A percentile compares a stretch with the other conserved stretches of the same genome.
Evolutionary conservation across 2,888 invertebrate species (phyloP).

Genomic region (Drosophila falleni): DNA sequence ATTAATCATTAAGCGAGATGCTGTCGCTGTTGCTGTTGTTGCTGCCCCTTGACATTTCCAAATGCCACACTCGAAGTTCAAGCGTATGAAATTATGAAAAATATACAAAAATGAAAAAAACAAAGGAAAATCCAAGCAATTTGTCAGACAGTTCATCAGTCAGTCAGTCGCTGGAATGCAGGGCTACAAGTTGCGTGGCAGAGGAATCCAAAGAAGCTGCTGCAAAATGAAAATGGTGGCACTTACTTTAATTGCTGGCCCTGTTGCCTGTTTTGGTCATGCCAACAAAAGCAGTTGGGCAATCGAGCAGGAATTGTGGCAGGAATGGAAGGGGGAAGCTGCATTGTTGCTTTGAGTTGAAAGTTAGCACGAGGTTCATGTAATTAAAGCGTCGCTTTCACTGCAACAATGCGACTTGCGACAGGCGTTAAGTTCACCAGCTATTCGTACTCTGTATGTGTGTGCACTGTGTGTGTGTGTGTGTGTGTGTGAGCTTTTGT

Average conservation of each 20-base stretch:
- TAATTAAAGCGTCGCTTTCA: slow-evolving; percentile 73
- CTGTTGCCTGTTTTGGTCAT: slow-evolving; percentile 13
- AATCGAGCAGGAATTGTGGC: neutral
- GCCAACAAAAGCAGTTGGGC: slow-evolving; percentile 43
- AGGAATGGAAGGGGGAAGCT: neutral
- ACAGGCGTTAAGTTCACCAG: slow-evolving; percentile 49
- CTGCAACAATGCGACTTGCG: slow-evolving; percentile 64
- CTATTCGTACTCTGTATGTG: neutral
- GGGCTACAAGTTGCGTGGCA: slow-evolving; percentile 19
- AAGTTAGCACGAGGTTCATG: slow-evolving; percentile 51
- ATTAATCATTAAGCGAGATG: slow-evolving; percentile 45
- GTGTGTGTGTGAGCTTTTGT: slow-evolving; percentile 9
- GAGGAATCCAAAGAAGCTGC: neutral
- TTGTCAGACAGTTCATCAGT: slow-evolving; percentile 52
- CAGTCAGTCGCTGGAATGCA: slow-evolving; percentile 44
- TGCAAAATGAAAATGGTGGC: slow-evolving; percentile 65
- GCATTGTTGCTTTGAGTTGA: slow-evolving; percentile 56
- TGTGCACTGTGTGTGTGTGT: neutral
- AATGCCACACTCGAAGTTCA: slow-evolving; percentile 46
- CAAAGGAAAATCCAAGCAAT: slow-evolving; percentile 31
- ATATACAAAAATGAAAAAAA: slow-evolving; percentile 36
- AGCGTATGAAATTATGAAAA: slow-evolving; percentile 54
- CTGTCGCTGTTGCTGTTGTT: slow-evolving; percentile 3
- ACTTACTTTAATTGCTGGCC: slow-evolving; percentile 75
- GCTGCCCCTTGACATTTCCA: slow-evolving; percentile 52